Percentiles rank a stretch among this genome's conserved stretches.
phyloP scores from a whole-genome alignment of 1,140 invertebrate species.

The Drosophila prosaltans region DNA sequence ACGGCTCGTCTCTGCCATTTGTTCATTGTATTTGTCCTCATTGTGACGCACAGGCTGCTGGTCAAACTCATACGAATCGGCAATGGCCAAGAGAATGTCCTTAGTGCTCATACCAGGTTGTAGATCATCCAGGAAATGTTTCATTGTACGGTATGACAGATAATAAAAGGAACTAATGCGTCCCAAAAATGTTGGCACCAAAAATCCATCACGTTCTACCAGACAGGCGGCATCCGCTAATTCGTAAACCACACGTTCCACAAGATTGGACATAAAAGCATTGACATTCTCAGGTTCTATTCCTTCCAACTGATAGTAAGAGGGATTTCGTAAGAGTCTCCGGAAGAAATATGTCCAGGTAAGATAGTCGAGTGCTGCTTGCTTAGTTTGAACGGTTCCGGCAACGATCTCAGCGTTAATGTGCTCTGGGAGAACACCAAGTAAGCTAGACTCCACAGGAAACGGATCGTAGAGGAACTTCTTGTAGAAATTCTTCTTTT shows the following conservation, averaged over 20 bases:
- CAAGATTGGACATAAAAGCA: constrained; percentile 88
- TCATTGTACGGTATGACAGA: constrained; percentile 95
- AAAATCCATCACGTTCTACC: constrained; percentile 87
- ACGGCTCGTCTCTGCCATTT: constrained; percentile 91
- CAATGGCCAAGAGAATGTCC: constrained; percentile 91
- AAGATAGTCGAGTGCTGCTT: constrained; percentile 97
- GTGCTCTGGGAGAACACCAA: constrained; percentile 97
- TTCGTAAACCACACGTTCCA: constrained; percentile 90
- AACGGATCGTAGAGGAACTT: constrained; percentile 99
- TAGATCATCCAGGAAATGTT: constrained; percentile 90
- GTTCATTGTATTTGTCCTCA: constrained; percentile 97
- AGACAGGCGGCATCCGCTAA: constrained; percentile 92
- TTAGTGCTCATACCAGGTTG: constrained; percentile 87
- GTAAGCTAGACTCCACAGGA: constrained; percentile 97
- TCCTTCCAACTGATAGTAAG: constrained; percentile 93
- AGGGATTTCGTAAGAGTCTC: constrained; percentile 96
- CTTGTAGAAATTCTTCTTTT: constrained; percentile 99
- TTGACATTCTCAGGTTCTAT: constrained; percentile 90
- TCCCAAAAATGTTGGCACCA: constrained; percentile 94
- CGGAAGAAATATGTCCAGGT: constrained; percentile 99
- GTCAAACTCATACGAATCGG: constrained; percentile 95
- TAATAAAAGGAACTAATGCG: constrained; percentile 98
- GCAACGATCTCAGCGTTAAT: constrained; percentile 98
- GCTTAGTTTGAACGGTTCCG: constrained; percentile 96
- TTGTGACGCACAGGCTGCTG: constrained; percentile 99